Conservation (phyloP, 2,797 vertebrate species). For the Cossypha heuglini region DNA sequence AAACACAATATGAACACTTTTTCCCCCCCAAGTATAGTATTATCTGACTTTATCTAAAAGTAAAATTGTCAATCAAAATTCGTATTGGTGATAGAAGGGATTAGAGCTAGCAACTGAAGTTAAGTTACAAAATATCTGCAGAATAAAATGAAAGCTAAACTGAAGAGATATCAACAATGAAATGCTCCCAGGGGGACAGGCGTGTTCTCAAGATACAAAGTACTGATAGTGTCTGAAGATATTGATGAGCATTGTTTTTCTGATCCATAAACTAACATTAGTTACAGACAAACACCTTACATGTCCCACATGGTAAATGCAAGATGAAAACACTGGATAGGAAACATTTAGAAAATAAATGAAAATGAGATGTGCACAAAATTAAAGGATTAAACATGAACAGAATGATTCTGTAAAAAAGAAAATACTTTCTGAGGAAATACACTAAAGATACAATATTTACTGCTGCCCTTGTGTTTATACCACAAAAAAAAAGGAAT, state of each 20-base stretch:
- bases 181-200: background rate
- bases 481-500: background rate
- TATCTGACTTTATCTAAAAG: slow-evolving; percentile 72
- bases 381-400: background rate
- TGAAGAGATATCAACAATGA: slow-evolving; percentile 25
- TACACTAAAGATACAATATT: background rate
- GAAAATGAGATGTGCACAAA: background rate
- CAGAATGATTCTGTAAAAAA: background rate
- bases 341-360: background rate
- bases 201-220: slow-evolving; percentile 1
- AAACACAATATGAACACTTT: slow-evolving; percentile 75
- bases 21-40: slow-evolving; percentile 59
- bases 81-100: slow-evolving; percentile 45
- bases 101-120: slow-evolving; percentile 13
- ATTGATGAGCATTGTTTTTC: slow-evolving; percentile 30
- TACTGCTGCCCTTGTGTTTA: background rate
- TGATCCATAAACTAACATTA: slow-evolving; percentile 13
- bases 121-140: slow-evolving; percentile 4
- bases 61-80: slow-evolving; percentile 71
- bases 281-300: background rate
- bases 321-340: background rate
- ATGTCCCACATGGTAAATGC: background rate
- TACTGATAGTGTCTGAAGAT: slow-evolving; percentile 10
- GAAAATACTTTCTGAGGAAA: background rate
- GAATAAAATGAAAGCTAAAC: slow-evolving; percentile 45